phyloP scores from a whole-genome alignment of 2,888 invertebrate genomes.

The Lepidochrysops patricia region DNA sequence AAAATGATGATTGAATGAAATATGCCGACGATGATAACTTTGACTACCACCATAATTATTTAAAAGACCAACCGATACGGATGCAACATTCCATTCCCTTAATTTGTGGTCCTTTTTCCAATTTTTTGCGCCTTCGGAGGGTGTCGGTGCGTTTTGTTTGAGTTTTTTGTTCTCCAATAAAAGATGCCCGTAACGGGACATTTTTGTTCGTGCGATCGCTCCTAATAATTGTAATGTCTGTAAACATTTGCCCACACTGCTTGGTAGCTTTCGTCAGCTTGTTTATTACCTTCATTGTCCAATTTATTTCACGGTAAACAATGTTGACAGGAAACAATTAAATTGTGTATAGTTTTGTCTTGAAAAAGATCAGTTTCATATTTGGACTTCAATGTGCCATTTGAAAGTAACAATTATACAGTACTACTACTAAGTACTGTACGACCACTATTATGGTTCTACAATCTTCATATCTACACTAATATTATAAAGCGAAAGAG shows the following conservation, averaged over 20 bases:
- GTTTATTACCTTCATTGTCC: not conserved
- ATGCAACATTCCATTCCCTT: slow-evolving; percentile 67
- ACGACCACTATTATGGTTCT: no score
- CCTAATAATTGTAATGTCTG: slow-evolving; percentile 8
- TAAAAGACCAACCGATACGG: slow-evolving; percentile 41
- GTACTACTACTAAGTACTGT: no score
- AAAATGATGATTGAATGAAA: no score
- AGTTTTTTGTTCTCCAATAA: slow-evolving; percentile 59
- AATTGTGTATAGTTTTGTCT: not conserved
- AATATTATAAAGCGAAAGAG: no score
- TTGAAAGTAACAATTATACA: no score
- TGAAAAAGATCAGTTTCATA: not conserved
- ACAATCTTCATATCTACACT: no score
- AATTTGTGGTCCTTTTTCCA: slow-evolving; percentile 68
- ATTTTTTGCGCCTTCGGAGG: slow-evolving; percentile 53
- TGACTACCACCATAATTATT: slow-evolving; percentile 19
- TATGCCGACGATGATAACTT: not conserved
- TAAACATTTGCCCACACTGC: not conserved
- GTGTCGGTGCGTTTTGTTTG: slow-evolving; percentile 52
- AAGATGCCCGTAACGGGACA: slow-evolving; percentile 64
- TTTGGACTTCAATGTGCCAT: not conserved
- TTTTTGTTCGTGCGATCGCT: not conserved
- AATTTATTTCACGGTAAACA: not conserved
- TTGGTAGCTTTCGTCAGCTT: not conserved
- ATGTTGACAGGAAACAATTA: not conserved